These are phyloP conservation scores for Spatula clypeata DNA, from an alignment of 2,797 vertebrate genomes.

Conservation along the genomic window DNA sequence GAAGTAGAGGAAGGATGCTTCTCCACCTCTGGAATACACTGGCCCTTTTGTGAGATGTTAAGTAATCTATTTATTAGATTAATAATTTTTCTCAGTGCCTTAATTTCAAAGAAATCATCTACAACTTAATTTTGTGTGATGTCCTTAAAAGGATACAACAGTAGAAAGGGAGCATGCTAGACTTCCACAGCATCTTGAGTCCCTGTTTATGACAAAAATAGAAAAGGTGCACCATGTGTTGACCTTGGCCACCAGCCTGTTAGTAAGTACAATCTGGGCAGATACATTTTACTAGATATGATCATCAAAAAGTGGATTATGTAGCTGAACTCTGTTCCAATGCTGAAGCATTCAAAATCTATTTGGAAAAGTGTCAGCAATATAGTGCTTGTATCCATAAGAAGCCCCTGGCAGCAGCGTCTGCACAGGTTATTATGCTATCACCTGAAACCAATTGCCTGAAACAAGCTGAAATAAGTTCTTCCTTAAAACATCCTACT, in stretches of 20 bases:
- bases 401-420: slow-evolving; percentile 18
- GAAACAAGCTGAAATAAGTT: slow-evolving; percentile 48
- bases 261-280: slow-evolving; percentile 31
- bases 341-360: slow-evolving; percentile 49
- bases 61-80: not conserved
- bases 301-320: slow-evolving; percentile 66
- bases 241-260: slow-evolving; percentile 29
- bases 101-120: not conserved
- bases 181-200: not conserved
- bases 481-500: not conserved
- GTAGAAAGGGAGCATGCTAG: not conserved
- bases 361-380: slow-evolving; percentile 58
- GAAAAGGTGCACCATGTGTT: not conserved
- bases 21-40: not conserved
- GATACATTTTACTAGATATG: slow-evolving; percentile 18
- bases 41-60: fast-evolving
- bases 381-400: not conserved
- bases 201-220: slow-evolving; percentile 25
- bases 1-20: not conserved
- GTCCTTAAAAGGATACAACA: not conserved
- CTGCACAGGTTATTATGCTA: slow-evolving; percentile 42
- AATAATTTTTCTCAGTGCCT: not conserved
- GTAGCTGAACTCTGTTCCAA: slow-evolving; percentile 47
- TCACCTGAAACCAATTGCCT: slow-evolving; percentile 52
- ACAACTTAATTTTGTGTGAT: not conserved